phyloP scores from a whole-genome alignment of 2,113 vertebrate genomes.

The Eclectus roratus region DNA sequence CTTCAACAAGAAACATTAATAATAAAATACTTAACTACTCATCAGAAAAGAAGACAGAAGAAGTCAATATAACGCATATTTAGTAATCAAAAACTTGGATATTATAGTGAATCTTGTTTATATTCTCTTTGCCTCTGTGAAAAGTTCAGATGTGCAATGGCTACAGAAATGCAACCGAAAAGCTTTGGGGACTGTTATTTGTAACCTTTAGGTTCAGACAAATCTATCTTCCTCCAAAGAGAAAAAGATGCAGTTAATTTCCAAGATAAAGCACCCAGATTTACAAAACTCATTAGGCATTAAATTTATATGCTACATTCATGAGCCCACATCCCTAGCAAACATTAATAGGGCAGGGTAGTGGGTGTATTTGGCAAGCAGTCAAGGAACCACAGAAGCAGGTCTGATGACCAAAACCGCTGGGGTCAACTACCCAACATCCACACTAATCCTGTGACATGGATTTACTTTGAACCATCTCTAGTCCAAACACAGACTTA shows the following conservation, averaged over 20 bases:
- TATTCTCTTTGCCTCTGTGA: neutral
- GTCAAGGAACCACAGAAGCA: neutral
- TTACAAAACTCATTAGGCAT: neutral
- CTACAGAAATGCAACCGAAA: neutral
- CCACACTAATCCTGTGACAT: neutral
- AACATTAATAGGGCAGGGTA: neutral
- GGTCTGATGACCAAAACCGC: neutral
- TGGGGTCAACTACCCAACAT: neutral
- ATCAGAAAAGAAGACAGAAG: neutral
- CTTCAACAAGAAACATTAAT: neutral
- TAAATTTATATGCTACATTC: neutral
- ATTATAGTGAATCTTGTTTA: neutral
- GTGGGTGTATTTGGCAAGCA: neutral
- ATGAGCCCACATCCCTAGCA: neutral
- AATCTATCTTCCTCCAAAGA: neutral
- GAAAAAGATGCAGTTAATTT: neutral
- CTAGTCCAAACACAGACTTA: neutral
- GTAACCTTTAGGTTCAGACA: neutral
- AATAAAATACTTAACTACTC: constrained; percentile 1
- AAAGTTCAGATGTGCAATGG: neutral
- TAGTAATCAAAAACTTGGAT: neutral
- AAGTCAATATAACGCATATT: neutral
- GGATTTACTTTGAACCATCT: neutral
- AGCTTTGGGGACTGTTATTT: neutral
- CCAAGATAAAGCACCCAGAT: neutral